Evolutionary conservation across 2,797 vertebrate species (phyloP).

Genomic region (Mus spretus): DNA sequence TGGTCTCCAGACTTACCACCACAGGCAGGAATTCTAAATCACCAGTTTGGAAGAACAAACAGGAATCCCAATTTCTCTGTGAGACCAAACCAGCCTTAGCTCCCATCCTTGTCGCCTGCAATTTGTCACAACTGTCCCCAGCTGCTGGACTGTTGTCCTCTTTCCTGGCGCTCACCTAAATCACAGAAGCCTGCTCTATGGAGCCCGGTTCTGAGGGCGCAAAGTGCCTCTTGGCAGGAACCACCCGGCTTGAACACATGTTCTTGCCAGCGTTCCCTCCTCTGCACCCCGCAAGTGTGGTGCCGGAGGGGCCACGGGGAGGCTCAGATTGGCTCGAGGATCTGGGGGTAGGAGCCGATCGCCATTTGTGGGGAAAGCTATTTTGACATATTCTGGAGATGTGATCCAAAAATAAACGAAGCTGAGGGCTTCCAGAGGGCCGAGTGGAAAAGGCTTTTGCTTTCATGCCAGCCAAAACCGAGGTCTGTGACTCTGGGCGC

Average conservation of each 20-base stretch:
- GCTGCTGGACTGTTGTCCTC: not conserved
- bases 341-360: constrained; percentile 58
- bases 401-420: constrained; percentile 73
- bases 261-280: constrained; percentile 33
- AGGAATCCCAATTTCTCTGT: not conserved
- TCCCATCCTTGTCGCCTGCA: not conserved
- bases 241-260: not conserved
- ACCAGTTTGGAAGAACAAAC: not conserved
- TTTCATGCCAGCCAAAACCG: not conserved
- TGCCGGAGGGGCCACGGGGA: constrained; percentile 29
- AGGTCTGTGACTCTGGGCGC: not conserved
- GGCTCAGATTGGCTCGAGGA: constrained; percentile 57
- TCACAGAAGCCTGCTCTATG: not conserved
- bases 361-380: constrained; percentile 64
- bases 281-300: not conserved
- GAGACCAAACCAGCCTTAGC: not conserved
- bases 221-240: not conserved
- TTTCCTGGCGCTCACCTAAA: not conserved
- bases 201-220: not conserved
- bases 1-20: not conserved
- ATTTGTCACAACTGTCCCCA: not conserved
- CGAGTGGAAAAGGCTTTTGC: constrained; percentile 49
- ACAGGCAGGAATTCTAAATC: not conserved
- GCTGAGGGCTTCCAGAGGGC: constrained; percentile 65
- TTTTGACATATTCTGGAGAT: constrained; percentile 75